Evolutionary conservation across 2,113 vertebrate species (phyloP), one percentile per base, ranked within the genome.

Genomic region (Corapipo altera): DNA sequence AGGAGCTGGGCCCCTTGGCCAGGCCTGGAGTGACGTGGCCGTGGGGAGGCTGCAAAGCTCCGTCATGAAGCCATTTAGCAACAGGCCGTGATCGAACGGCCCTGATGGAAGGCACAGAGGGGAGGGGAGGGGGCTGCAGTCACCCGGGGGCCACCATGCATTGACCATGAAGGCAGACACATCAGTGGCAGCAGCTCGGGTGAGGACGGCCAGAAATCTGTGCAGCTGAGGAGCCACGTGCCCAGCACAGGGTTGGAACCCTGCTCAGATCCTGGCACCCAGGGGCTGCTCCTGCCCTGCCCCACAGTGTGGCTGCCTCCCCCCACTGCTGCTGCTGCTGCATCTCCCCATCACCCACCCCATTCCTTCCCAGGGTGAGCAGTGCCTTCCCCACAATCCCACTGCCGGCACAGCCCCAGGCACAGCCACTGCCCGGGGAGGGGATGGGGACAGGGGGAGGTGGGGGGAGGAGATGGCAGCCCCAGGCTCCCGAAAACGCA

Each of bases 401-500:
- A 10, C 64, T 70, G 73, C 73, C 73, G 10, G 73, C 13, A 3
- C 91, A 48, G 81, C 91, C 83, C 55, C 75, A 23, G 41, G 73
- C 13, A 3, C 91, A 48, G 81, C 74, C 19, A 61, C 85, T 39
- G 62, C 84, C 59, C 61, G 21, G 52, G 58, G 81, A 92, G 84
- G 86, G 51, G 86, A 92, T 2, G 10, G 87, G 89, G 72, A 57
- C 4, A 28, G 32, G 37, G 88, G 30, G 22, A 66, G 70, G 78
- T 1, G 1, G 88, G 62, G 80, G 92, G 82, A 91, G 96, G 93
- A 89, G 90, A 91, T 64, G 79, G 77, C 91, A 91, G 94, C 91
- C 91, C 86, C 91, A 64, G 94, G 95, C 81, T 91, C 81, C 94
- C 6, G n/a, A 91, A 93, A 96, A 83, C 15, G 71, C 95, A 89